Conservation (phyloP, 1,140 invertebrate genomes). For the Euschistus heros region DNA sequence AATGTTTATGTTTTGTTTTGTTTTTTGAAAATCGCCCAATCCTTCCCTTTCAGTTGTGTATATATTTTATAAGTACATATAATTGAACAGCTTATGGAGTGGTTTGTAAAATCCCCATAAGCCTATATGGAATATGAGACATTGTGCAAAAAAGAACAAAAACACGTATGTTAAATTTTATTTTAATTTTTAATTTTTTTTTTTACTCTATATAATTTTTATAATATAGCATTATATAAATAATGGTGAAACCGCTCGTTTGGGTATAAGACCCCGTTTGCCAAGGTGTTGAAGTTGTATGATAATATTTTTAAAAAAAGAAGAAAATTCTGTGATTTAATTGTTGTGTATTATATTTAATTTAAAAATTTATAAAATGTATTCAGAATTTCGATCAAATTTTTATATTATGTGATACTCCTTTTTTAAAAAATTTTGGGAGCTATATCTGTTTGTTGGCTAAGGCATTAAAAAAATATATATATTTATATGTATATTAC, state of each 20-base stretch:
- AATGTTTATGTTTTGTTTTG: neutral
- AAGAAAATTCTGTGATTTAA: constrained; percentile 12
- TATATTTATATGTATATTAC: neutral
- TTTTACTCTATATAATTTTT: constrained; percentile 1
- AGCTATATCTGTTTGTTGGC: neutral
- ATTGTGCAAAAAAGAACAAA: neutral
- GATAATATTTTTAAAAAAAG: neutral
- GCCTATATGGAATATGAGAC: neutral
- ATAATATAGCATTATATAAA: neutral
- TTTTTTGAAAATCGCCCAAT: neutral
- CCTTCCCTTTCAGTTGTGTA: neutral
- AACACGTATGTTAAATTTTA: neutral
- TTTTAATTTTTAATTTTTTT: neutral
- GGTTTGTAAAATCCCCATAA: constrained; percentile 1
- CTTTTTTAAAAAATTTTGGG: neutral
- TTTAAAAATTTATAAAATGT: neutral
- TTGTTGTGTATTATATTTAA: constrained; percentile 11
- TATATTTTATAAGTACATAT: constrained; percentile 6
- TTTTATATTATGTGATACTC: neutral
- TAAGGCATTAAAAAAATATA: neutral
- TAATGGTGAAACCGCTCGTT: constrained; percentile 11
- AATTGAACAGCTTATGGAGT: neutral
- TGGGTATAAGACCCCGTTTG: neutral
- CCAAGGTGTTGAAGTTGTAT: neutral
- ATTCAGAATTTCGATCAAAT: constrained; percentile 3